A percentile compares a stretch with the other conserved stretches of the same genome.
Conservation (phyloP, 2,113 vertebrate genomes). For the Genyomyrus donnyi region DNA sequence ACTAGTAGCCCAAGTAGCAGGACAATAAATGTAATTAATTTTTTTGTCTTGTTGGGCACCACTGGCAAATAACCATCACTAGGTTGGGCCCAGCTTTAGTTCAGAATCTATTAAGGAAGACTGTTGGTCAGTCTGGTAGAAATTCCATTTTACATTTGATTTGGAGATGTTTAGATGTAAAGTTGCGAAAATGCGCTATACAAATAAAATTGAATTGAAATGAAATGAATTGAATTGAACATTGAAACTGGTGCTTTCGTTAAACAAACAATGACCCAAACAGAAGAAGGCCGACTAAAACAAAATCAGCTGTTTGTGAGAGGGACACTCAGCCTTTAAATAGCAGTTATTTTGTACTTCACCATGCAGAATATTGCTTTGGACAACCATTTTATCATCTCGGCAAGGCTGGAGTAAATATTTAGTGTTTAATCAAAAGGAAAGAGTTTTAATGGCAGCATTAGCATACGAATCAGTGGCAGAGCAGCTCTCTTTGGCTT, state of each 20-base stretch:
- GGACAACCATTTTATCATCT: constrained; percentile 7
- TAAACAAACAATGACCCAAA: neutral
- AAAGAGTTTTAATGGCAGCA: constrained; percentile 21
- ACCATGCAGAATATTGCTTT: constrained; percentile 26
- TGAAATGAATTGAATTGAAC: neutral
- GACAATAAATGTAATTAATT: neutral
- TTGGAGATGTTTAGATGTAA: neutral
- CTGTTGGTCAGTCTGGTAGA: neutral
- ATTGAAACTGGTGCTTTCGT: neutral
- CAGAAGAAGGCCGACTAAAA: neutral
- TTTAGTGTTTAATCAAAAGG: constrained; percentile 26
- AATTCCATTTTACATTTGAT: neutral
- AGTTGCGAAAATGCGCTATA: too few species aligned
- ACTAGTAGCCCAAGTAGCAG: neutral
- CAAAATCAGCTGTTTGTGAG: neutral
- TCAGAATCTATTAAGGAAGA: neutral
- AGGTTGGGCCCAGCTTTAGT: neutral
- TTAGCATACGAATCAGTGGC: constrained; percentile 14
- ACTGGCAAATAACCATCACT: neutral
- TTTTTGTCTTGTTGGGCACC: neutral
- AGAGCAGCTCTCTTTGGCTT: neutral
- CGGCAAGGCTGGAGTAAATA: constrained; percentile 11
- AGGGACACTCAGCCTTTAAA: neutral
- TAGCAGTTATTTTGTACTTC: constrained; percentile 13
- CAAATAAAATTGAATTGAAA: too few species aligned